Base-by-base conservation (phyloP, 2,888 invertebrate genomes). In the Drosophila kuntzei region DNA sequence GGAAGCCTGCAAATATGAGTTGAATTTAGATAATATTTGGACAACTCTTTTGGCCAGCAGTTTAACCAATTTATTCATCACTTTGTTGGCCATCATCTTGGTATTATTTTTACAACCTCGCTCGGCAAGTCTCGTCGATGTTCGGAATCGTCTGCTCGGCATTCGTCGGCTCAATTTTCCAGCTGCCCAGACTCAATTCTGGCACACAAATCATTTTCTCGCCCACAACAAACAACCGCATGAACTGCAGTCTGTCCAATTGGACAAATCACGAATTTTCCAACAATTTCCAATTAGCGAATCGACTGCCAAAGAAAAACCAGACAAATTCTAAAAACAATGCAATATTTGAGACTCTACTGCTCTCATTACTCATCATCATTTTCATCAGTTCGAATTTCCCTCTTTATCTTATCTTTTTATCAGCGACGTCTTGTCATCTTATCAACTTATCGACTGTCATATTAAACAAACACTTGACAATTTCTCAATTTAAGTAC, bases 81-180 rank as follows among this genome's bases (percentile, higher is more conserved):
- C 90, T 0, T 18, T 60, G 4, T 22, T 76, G 43, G 71, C 87
- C 54, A 80, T 89, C 25, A 37, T 64, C 1, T 25, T 87, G 8
- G 77, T 89, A 0, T 71, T 87, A 14, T 78, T 83, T 66, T 80
- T 80, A 9, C 73, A 91, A 50, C 84, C 88, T 0, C 74, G 78
- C 41, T 86, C 90, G 1, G 74, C 69, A 36, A 87, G 90, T 14
- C 71, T 90, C 9, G 80, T 90, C 1, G 90, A 90, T 53, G 78
- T 90, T 8, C 83, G 90, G 6, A 90, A 90, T 75, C 83, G 84
- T 3, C 65, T 91, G 44, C 59, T 91, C 62, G 90, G 90, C 53
- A 77, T 90, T 16, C 73, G 70, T 1, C 71, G 88, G 1, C 71
- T 77, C 27, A 64, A 80, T 32, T 41, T 73, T n/a, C 67, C 80